Base-by-base conservation (phyloP, 1,140 invertebrate species). In the Triops cancriformis region DNA sequence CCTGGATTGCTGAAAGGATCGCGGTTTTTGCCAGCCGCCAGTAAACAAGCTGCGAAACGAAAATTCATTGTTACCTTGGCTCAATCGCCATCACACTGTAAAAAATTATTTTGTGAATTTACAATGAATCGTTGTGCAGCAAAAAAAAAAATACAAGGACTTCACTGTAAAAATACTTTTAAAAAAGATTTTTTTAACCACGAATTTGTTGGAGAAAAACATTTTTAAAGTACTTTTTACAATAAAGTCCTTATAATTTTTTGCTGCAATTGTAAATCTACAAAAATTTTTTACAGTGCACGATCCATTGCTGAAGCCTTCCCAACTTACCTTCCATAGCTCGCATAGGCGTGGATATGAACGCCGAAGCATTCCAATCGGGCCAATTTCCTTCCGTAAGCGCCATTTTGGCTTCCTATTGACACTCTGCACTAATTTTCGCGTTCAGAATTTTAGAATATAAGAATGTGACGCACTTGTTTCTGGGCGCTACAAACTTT, bases 261-360 rank as follows among this genome's bases (percentile, higher is more conserved):
- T n/a, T 0, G 37, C 10, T 74, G 27, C 28, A 31, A 77, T n/a
- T n/a, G n/a, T n/a, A n/a, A n/a, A n/a, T n/a, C n/a, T n/a, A n/a
- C n/a, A n/a, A n/a, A n/a, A n/a, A n/a, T n/a, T n/a, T n/a, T n/a
- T n/a, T n/a, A n/a, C n/a, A n/a, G n/a, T n/a, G n/a, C n/a, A n/a
- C n/a, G n/a, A n/a, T n/a, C n/a, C n/a, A n/a, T n/a, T 26, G 27
- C 23, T n/a, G 23, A 75, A 27, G 14, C 4, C 73, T 77, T n/a
- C 18, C 6, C 2, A 74, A 28, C n/a, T 77, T 80, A 82, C 82
- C 82, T 82, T 82, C 81, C 81, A 82, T 82, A 75, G 82, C 81
- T 77, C 81, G 76, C 81, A 82, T 82, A 9, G 82, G 82, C 23
- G 81, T 81, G 4, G 82, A 79, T 41, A 80, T 81, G 12, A 79